A percentile compares a stretch with the other conserved stretches of the same genome.
Conservation (phyloP, 2,888 invertebrate genomes). For the Isoperla grammatica region DNA sequence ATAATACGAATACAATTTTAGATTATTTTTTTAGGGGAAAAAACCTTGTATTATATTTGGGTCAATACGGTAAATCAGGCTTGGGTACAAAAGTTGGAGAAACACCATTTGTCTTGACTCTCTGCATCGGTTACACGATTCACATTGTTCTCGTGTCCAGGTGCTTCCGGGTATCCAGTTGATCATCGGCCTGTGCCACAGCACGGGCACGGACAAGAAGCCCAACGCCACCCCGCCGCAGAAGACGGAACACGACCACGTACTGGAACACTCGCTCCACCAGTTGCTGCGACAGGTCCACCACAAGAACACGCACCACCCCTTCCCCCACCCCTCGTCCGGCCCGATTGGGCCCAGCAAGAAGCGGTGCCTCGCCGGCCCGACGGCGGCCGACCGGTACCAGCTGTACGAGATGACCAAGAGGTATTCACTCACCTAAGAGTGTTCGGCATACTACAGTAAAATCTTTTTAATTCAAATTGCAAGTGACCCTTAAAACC, state of each 20-base stretch:
- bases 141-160: no score
- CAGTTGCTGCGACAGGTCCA: conserved; percentile 89
- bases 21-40: no score
- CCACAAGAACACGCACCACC: conserved; percentile 86
- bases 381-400: conserved; percentile 81
- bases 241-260: conserved; percentile 80
- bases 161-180: conserved; percentile 89
- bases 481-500: no score
- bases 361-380: conserved; percentile 83
- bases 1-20: no score
- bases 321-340: conserved; percentile 92
- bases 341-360: conserved; percentile 92
- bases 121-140: no score
- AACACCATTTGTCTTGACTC: no score
- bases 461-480: no score
- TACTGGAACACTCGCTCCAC: conserved; percentile 93
- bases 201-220: conserved; percentile 58
- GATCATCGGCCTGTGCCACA: conserved; percentile 86
- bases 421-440: no score
- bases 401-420: conserved; percentile 87
- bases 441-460: no score
- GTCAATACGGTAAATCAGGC: no score
- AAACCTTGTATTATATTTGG: no score
- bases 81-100: no score
- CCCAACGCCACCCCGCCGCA: conserved; percentile 44